Percentiles rank a stretch among this genome's conserved stretches.
Conservation (phyloP, 2,888 invertebrate species). For the Mamestra brassicae region DNA sequence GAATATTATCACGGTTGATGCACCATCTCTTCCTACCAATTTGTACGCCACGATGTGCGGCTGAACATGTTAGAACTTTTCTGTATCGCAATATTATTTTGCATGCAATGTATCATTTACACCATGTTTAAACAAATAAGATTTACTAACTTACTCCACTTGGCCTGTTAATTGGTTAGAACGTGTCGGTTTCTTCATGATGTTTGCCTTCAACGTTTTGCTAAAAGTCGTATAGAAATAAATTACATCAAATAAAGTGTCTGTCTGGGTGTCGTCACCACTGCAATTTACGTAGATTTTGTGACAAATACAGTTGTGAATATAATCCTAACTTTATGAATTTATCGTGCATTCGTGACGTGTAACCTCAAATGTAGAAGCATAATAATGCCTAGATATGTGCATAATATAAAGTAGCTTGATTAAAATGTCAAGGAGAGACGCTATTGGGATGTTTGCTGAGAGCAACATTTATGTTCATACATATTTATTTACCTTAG, state of each 20-base stretch:
- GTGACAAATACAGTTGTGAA: neutral
- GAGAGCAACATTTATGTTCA: neutral
- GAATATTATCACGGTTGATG: too few species aligned
- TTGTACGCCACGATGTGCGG: too few species aligned
- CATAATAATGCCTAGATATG: neutral
- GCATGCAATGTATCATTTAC: too few species aligned
- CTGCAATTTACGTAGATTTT: neutral
- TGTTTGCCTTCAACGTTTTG: neutral
- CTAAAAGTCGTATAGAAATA: neutral
- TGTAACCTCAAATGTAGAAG: neutral
- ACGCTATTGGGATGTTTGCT: neutral
- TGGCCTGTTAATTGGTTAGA: too few species aligned
- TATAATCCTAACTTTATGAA: neutral
- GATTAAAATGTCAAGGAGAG: slow-evolving; percentile 29
- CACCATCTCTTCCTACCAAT: too few species aligned
- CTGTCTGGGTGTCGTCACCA: neutral
- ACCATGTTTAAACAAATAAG: too few species aligned
- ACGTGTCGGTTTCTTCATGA: neutral
- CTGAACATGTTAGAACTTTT: too few species aligned
- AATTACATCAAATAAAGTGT: too few species aligned
- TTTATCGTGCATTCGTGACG: neutral
- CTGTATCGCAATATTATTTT: too few species aligned
- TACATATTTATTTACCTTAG: slow-evolving; percentile 4
- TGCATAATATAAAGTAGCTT: neutral
- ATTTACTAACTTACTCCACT: too few species aligned